These are phyloP conservation scores for Ailurus styani DNA, from an alignment of 2,113 vertebrate genomes.

Conservation along the genomic window DNA sequence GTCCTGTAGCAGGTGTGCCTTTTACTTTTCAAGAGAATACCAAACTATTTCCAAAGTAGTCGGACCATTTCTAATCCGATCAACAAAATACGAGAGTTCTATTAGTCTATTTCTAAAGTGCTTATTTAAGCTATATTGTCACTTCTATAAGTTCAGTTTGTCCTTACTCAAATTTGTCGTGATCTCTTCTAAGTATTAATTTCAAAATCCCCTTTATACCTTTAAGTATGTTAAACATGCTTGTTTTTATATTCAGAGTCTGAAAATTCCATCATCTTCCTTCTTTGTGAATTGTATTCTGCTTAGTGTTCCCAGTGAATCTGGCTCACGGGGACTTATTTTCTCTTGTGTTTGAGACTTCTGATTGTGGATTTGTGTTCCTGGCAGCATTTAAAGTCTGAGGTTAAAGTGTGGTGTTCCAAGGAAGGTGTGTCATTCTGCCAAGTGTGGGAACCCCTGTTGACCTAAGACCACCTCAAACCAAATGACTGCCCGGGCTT, in stretches of 20 bases:
- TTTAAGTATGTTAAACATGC: background rate
- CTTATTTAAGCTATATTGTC: background rate
- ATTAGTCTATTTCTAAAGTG: background rate
- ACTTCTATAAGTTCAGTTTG: background rate
- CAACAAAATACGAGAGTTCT: background rate
- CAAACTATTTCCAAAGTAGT: background rate
- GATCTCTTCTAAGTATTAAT: background rate
- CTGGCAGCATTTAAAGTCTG: background rate
- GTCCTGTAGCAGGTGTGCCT: background rate
- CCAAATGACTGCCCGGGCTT: background rate
- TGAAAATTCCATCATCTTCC: background rate
- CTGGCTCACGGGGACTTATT: background rate
- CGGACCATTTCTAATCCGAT: background rate
- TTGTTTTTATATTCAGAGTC: background rate
- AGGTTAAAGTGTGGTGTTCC: background rate
- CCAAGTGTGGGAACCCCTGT: background rate
- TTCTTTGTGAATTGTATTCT: background rate
- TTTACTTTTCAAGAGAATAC: background rate
- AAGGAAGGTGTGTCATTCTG: background rate
- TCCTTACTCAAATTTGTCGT: background rate
- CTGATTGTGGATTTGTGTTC: background rate
- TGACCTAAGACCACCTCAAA: background rate
- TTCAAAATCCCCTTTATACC: background rate
- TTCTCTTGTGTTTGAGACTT: background rate
- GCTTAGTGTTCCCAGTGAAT: background rate